Conservation (phyloP, 1,140 invertebrate genomes). For the Papilio dardanus region DNA sequence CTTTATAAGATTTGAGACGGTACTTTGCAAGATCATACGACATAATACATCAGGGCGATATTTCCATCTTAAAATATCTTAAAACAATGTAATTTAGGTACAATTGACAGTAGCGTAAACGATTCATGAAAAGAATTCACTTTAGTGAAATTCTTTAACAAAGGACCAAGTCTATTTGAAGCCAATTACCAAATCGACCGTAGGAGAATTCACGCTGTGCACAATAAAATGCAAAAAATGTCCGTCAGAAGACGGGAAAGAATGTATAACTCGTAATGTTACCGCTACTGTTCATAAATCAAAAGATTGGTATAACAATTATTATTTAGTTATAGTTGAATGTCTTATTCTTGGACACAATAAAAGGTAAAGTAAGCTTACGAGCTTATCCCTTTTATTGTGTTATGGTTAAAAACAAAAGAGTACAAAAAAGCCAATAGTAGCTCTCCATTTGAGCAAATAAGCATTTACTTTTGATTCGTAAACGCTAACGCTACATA, state of each 20-base stretch:
- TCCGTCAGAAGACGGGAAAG: conserved; percentile 11
- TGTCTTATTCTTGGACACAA: too few species aligned
- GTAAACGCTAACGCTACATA: too few species aligned
- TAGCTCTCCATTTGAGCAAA: too few species aligned
- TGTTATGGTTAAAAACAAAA: too few species aligned
- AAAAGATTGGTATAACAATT: background rate
- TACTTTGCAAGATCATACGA: background rate
- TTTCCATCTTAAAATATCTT: too few species aligned
- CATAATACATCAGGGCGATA: background rate
- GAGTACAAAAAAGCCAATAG: too few species aligned
- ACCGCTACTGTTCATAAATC: background rate
- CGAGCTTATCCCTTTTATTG: too few species aligned
- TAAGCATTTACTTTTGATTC: too few species aligned
- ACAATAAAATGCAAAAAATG: conserved; percentile 36
- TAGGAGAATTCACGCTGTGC: conserved; percentile 47
- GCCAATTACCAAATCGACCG: conserved; percentile 47
- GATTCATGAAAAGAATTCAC: background rate
- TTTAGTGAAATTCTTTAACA: background rate
- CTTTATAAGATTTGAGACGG: conserved; percentile 1
- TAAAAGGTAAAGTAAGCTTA: too few species aligned
- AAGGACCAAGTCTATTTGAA: conserved; percentile 18
- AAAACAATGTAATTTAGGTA: background rate
- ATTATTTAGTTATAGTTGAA: background rate
- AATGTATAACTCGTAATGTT: background rate
- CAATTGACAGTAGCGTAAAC: background rate